Conservation (phyloP, 1,140 invertebrate species). For the Centruroides sculpturatus region DNA sequence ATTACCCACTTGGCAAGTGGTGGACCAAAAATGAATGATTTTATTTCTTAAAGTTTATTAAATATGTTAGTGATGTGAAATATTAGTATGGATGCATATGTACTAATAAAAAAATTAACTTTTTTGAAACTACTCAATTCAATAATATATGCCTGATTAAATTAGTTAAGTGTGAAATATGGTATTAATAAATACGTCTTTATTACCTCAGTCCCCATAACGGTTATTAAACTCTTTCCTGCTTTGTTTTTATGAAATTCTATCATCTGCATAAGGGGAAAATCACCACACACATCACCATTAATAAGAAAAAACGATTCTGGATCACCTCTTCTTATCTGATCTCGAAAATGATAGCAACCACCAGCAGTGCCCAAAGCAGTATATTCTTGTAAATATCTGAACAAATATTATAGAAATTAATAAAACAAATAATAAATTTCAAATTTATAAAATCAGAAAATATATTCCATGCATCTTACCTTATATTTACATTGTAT, state of each 20-base stretch:
- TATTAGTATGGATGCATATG: no score
- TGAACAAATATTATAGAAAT: slow-evolving; percentile 21
- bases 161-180: no score
- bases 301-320: slow-evolving; percentile 90
- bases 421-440: neutral
- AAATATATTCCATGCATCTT: neutral
- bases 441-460: no score
- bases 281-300: slow-evolving; percentile 95
- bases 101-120: no score
- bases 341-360: slow-evolving; percentile 93
- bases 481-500: slow-evolving; percentile 52
- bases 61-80: no score
- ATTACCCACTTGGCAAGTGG: no score
- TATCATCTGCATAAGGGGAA: slow-evolving; percentile 74
- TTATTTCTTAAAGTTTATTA: no score
- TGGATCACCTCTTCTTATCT: slow-evolving; percentile 77
- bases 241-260: slow-evolving; percentile 49
- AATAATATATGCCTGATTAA: no score
- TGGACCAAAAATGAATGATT: no score
- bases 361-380: slow-evolving; percentile 91
- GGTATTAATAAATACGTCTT: neutral
- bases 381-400: slow-evolving; percentile 90
- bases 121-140: no score
- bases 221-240: slow-evolving; percentile 27
- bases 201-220: slow-evolving; percentile 35